These are phyloP conservation scores for Ophraella communa DNA, from an alignment of 2,888 invertebrate genomes.

Conservation along the genomic window DNA sequence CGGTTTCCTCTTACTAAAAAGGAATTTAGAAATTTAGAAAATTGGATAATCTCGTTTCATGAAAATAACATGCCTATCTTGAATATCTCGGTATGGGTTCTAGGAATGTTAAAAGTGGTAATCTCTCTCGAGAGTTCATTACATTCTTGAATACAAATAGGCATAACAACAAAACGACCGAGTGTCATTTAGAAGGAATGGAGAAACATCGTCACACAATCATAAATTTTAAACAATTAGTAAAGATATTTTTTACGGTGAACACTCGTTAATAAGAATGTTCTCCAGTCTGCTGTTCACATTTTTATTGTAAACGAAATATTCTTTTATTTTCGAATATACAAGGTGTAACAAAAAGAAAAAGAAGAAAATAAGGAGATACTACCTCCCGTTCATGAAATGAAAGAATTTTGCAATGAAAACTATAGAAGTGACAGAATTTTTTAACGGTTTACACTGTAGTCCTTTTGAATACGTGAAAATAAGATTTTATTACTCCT, in stretches of 20 bases:
- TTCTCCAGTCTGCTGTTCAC: no score
- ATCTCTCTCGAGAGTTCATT: slow-evolving; percentile 26
- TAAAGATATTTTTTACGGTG: neutral
- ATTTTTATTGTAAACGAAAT: no score
- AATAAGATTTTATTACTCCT: no score
- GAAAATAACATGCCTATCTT: slow-evolving; percentile 28
- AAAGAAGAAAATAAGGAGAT: no score
- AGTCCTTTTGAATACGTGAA: no score
- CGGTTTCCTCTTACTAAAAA: slow-evolving; percentile 18
- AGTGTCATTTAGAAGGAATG: neutral
- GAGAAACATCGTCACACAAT: neutral
- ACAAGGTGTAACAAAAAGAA: no score
- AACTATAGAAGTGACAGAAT: no score
- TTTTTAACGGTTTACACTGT: no score
- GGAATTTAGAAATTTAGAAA: slow-evolving; percentile 37
- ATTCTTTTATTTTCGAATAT: no score
- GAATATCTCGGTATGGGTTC: slow-evolving; percentile 29
- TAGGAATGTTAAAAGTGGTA: slow-evolving; percentile 27
- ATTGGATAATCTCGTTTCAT: slow-evolving; percentile 32
- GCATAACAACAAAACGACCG: slow-evolving; percentile 7
- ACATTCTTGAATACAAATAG: slow-evolving; percentile 28
- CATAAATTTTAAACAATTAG: neutral
- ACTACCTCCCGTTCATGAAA: no score
- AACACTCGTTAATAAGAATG: no score
- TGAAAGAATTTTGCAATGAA: no score